Percentiles rank a stretch among this genome's conserved stretches.
Evolutionary conservation across 1,140 invertebrate species (phyloP).

Genomic region (Propsilocerus akamusi): DNA sequence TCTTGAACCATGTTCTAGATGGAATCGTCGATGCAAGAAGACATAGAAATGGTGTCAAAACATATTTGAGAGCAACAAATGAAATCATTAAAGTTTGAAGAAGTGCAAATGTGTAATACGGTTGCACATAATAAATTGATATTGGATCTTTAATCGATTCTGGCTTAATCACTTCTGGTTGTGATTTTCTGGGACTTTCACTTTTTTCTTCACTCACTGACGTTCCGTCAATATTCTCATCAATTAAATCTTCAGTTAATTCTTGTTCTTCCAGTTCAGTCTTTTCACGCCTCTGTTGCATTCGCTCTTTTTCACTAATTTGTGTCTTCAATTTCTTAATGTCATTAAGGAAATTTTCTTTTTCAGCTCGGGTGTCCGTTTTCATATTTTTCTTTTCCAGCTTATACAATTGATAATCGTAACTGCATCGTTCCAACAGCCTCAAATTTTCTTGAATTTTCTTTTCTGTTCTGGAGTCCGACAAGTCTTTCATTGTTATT

Average conservation of each 20-base stretch:
- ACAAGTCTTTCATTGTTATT: slow-evolving; percentile 21
- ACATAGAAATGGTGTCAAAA: slow-evolving; percentile 22
- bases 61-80: slow-evolving; percentile 16
- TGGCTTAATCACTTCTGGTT: background rate
- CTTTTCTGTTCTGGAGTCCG: slow-evolving; percentile 18
- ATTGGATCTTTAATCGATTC: no score
- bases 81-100: slow-evolving; percentile 19
- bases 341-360: slow-evolving; percentile 19
- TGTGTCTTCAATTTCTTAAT: slow-evolving; percentile 17
- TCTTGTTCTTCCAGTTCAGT: background rate
- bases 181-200: background rate
- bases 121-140: background rate
- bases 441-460: slow-evolving; percentile 17
- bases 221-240: slow-evolving; percentile 22
- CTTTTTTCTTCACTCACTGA: background rate
- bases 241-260: slow-evolving; percentile 16
- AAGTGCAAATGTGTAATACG: slow-evolving; percentile 17
- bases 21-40: slow-evolving; percentile 20
- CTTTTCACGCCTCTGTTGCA: slow-evolving; percentile 9
- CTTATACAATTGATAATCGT: slow-evolving; percentile 21
- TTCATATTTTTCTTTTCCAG: slow-evolving; percentile 13
- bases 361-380: slow-evolving; percentile 12
- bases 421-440: slow-evolving; percentile 16
- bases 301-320: slow-evolving; percentile 15
- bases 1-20: slow-evolving; percentile 20